Evolutionary conservation across 2,888 invertebrate species (phyloP).

Genomic region (Trichacis sp.): DNA sequence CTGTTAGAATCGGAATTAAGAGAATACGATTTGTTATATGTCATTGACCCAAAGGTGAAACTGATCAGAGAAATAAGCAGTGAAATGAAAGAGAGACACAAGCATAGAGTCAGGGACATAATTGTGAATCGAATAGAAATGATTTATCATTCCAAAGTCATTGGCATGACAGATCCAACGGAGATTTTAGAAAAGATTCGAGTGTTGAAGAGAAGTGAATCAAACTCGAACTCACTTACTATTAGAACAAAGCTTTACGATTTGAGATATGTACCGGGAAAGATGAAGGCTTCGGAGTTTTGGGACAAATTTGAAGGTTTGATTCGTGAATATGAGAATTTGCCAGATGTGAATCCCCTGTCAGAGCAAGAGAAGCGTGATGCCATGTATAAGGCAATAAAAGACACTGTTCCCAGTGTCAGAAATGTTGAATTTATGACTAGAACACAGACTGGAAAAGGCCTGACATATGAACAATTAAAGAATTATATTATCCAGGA

Average conservation of each 20-base stretch:
- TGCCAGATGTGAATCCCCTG: constrained; percentile 7
- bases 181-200: constrained; percentile 22
- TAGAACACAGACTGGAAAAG: constrained; percentile 16
- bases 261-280: constrained; percentile 14
- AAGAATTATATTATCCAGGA: constrained; percentile 26
- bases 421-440: constrained; percentile 22
- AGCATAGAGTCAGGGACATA: constrained; percentile 28
- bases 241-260: constrained; percentile 23
- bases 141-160: constrained; percentile 16
- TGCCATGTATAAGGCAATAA: constrained; percentile 16
- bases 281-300: constrained; percentile 22
- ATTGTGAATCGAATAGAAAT: constrained; percentile 25
- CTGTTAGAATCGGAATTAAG: constrained; percentile 29
- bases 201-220: constrained; percentile 24
- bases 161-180: constrained; percentile 18
- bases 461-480: constrained; percentile 17
- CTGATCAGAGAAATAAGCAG: neutral
- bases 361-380: constrained; percentile 28
- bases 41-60: constrained; percentile 18
- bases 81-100: constrained; percentile 13
- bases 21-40: constrained; percentile 20
- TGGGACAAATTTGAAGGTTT: constrained; percentile 8
- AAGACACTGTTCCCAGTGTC: constrained; percentile 18
- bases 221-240: constrained; percentile 10
- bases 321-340: constrained; percentile 18